These are phyloP conservation scores for Tillus elongatus DNA, from an alignment of 2,888 invertebrate genomes.

Conservation along the genomic window DNA sequence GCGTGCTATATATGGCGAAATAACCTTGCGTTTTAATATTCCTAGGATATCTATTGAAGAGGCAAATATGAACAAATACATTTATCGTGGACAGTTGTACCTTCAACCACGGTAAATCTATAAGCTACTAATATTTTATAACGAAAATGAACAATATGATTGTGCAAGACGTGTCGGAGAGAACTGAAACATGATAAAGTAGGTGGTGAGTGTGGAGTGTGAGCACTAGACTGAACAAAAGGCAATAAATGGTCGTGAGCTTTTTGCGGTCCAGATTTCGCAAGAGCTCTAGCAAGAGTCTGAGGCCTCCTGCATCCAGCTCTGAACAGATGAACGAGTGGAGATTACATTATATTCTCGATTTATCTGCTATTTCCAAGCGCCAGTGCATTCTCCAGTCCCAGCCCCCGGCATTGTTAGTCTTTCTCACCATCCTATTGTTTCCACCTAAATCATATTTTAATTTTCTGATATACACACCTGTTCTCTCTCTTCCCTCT, in stretches of 20 bases:
- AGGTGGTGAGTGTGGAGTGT: too few relatives aligned
- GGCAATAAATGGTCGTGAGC: conserved; percentile 26
- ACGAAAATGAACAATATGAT: too few relatives aligned
- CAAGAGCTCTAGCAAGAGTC: conserved; percentile 31
- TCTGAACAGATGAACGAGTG: conserved; percentile 30
- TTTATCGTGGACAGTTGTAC: too few relatives aligned
- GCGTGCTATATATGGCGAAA: too few relatives aligned
- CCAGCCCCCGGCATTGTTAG: conserved; percentile 33
- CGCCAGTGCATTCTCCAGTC: conserved; percentile 31
- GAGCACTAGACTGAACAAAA: conserved; percentile 29
- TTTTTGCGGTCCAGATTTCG: conserved; percentile 33
- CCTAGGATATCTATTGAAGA: too few relatives aligned
- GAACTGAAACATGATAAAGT: too few relatives aligned
- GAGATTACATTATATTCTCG: conserved; percentile 35
- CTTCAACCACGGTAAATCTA: too few relatives aligned
- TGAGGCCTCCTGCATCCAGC: conserved; percentile 26
- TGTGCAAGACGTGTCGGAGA: too few relatives aligned
- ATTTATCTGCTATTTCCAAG: conserved; percentile 34
- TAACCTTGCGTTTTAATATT: too few relatives aligned
- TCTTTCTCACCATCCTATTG: conserved; percentile 35
- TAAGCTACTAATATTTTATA: too few relatives aligned
- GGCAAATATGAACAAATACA: too few relatives aligned
- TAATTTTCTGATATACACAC: conserved; percentile 31
- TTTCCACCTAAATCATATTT: conserved; percentile 34
- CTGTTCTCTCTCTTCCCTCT: too few relatives aligned